Percentiles rank a stretch among this genome's conserved stretches.
Evolutionary conservation across 1,140 invertebrate species (phyloP).

Genomic region (Panulirus ornatus): DNA sequence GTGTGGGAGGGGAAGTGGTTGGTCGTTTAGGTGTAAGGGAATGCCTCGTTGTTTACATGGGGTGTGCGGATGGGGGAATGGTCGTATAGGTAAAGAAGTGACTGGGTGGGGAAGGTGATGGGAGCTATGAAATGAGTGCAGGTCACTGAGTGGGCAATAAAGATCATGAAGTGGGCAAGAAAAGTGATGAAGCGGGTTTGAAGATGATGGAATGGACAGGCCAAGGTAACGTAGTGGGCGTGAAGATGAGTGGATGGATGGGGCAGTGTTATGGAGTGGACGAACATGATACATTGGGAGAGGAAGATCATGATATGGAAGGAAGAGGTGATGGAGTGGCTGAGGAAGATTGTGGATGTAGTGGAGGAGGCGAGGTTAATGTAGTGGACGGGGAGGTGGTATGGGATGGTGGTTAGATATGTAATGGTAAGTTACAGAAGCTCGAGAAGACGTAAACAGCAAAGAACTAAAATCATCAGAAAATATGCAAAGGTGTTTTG

Average conservation of each 20-base stretch:
- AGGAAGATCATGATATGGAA: neutral
- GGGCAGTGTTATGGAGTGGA: neutral
- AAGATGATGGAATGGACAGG: too few species aligned
- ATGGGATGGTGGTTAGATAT: too few species aligned
- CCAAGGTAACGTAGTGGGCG: neutral
- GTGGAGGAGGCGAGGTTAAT: neutral
- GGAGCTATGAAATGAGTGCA: conserved; percentile 4
- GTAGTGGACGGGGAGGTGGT: too few species aligned
- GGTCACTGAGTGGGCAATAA: neutral
- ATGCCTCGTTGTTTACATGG: too few species aligned
- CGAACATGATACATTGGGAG: neutral
- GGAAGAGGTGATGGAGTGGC: neutral
- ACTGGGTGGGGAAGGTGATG: too few species aligned
- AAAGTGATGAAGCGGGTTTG: neutral
- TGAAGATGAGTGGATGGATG: neutral
- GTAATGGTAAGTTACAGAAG: too few species aligned
- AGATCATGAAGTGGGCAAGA: neutral
- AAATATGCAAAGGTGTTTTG: too few species aligned
- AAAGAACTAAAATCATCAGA: too few species aligned
- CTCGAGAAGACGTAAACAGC: too few species aligned
- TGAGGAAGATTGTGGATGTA: neutral
- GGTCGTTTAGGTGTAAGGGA: neutral
- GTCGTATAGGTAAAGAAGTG: too few species aligned
- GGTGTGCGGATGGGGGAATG: too few species aligned
- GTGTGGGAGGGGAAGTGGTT: neutral